Evolutionary conservation across 2,888 invertebrate species (phyloP), one percentile per base, ranked within the genome.

Genomic region (Clistopyga incitator): DNA sequence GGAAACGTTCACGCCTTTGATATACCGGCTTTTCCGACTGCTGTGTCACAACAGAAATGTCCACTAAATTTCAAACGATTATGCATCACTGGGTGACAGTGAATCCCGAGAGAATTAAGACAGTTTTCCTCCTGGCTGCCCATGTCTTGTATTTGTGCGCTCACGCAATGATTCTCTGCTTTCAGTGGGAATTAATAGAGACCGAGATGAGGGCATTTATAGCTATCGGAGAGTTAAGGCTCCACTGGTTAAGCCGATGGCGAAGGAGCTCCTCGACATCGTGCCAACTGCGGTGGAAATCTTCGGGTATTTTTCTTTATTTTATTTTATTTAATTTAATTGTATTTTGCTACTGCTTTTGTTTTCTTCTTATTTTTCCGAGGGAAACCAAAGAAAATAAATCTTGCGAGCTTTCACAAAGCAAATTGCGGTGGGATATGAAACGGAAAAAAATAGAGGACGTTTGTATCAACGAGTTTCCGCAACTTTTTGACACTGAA

Each of bases 11-110:
- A 38, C 50, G 80, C 56, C 65, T 77, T 74, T 89, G 89, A 90
- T 89, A 86, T 87, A 90, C 78, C 87, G 86, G 75, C 38, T 84
- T 84, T 76, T 71, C 80, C 81, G 85, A 86, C 85, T 75, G 71
- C 34, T 64, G 82, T 89, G 90, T 90, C 90, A 90, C 86, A 90
- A 90, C 90, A 90, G 64, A 82, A 86, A 45, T 81, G 86, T 86
- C 89, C 85, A 81, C 86, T 89, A 87, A 87, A 89, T 89, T 88
- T 87, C 87, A 77, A 87, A 88, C 87, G 85, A 88, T 87, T 89
- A 86, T 89, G 88, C 81, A 88, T 90, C 90, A 88, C 86, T 20
- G 25, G 18, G 1, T 29, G 45, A 13, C 65, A 45, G 8, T 56
- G 29, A 34, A 65, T 34, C 20, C 74, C 74, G 20, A 29, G 74